Percentiles rank a stretch among this genome's conserved stretches.
Evolutionary conservation across 2,888 invertebrate genomes (phyloP).

Genomic region (Drosophila ochracea): DNA sequence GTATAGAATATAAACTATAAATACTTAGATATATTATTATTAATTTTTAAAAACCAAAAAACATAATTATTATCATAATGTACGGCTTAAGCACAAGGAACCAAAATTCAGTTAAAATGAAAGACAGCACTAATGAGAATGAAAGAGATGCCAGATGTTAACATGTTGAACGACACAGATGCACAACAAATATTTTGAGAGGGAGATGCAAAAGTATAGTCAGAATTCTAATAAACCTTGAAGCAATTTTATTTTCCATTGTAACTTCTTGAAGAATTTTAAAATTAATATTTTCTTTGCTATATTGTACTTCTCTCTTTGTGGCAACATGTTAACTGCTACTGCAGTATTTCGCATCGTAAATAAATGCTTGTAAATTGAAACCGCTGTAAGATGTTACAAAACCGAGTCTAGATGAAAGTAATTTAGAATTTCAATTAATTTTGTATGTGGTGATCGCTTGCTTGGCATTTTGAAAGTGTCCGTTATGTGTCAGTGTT

Average conservation of each 20-base stretch:
- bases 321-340: conserved; percentile 32
- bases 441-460: conserved; percentile 47
- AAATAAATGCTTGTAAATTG: conserved; percentile 53
- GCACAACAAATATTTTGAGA: not conserved
- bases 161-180: conserved; percentile 22
- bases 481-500: conserved; percentile 59
- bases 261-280: not conserved
- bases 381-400: conserved; percentile 34
- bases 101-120: conserved; percentile 58
- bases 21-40: conserved; percentile 70
- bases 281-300: not conserved
- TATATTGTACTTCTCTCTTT: conserved; percentile 5
- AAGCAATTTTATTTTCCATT: conserved; percentile 5
- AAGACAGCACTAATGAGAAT: conserved; percentile 21
- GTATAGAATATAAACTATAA: conserved; percentile 70
- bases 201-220: not conserved
- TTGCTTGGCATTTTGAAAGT: conserved; percentile 55
- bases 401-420: conserved; percentile 25
- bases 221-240: not conserved
- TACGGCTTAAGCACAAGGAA: conserved; percentile 73
- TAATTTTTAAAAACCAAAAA: conserved; percentile 63
- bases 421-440: conserved; percentile 51
- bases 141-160: conserved; percentile 19
- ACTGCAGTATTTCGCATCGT: conserved; percentile 11
- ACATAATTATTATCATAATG: conserved; percentile 30